Base-by-base conservation (phyloP, 2,888 invertebrate species). In the Ectropis crepuscularia region DNA sequence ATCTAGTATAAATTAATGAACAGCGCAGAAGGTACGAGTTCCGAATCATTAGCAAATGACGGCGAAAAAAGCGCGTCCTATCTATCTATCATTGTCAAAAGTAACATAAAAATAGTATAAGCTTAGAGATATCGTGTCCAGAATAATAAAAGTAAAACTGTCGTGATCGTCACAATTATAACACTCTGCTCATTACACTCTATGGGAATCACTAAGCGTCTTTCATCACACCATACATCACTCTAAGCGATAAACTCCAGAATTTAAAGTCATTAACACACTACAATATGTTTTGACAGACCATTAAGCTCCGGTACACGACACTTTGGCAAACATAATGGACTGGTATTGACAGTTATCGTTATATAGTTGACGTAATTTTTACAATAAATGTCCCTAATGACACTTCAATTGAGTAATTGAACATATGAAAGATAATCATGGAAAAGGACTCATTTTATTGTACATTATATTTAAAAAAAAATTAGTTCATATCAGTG, bases 261-360 rank as follows among this genome's bases (percentile, higher is more conserved):
- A 77, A 82, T 83, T 74, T 74, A 74, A 78, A 79, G 80, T 85
- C 88, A 88, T 90, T 90, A 88, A 81, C 76, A 75, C 80, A 83
- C 84, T 85, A 88, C 84, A 85, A 89, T 89, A 88, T 91, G 87
- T 91, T 92, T 90, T 90, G 92, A 91, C 90, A 92, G 83, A 83
- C 89, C 90, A 91, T 91, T 91, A 88, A 78, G 76, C 79, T 74
- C 75, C 80, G 76, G 77, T 70, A 66, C 60, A 65, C 43, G 60
- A 71, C 51, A 72, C 72, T 78, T 81, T 83, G 88, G 87, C 83
- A 87, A 78, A 78, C 80, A 76, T 82, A 82, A 81, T 83, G 79
- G 80, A 82, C 76, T 85, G 82, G 63, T 70, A 87, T 85, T 86
- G 89, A 88, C 88, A 87, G 75, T 77, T 76, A 78, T 68, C 79